Conservation (phyloP, 2,797 vertebrate genomes). For the Australoheros facetus region DNA sequence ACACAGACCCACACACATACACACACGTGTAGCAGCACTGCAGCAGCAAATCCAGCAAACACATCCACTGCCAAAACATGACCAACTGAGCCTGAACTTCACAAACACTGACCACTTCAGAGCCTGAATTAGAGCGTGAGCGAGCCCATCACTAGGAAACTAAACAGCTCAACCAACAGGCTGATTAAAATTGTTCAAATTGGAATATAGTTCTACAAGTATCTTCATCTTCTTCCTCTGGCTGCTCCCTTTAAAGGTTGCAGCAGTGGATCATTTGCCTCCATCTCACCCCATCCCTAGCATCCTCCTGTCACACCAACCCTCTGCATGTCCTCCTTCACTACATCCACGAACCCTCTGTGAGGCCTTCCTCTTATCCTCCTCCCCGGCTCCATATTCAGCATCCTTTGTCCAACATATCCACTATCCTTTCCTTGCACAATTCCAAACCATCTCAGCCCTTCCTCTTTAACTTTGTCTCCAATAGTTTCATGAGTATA, state of each 20-base stretch:
- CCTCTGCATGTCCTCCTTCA: not conserved
- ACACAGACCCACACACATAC: not conserved
- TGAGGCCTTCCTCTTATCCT: too few relatives aligned
- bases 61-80: conserved; percentile 61
- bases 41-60: conserved; percentile 63
- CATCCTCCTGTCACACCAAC: not conserved
- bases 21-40: conserved; percentile 22
- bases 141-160: not conserved
- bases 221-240: not conserved
- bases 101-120: conserved; percentile 54
- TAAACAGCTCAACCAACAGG: not conserved
- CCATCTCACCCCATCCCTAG: not conserved
- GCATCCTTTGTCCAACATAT: not conserved
- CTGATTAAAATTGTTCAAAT: not conserved
- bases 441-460: not conserved
- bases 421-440: not conserved
- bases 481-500: not conserved
- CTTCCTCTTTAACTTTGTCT: not conserved
- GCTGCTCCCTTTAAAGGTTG: too few relatives aligned
- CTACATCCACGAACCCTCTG: too few relatives aligned
- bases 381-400: not conserved
- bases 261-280: not conserved
- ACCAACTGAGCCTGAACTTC: conserved; percentile 33
- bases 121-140: conserved; percentile 17
- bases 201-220: not conserved